Evolutionary conservation across 2,113 vertebrate genomes (phyloP), one percentile per base, ranked within the genome.

Genomic region (Charina bottae): DNA sequence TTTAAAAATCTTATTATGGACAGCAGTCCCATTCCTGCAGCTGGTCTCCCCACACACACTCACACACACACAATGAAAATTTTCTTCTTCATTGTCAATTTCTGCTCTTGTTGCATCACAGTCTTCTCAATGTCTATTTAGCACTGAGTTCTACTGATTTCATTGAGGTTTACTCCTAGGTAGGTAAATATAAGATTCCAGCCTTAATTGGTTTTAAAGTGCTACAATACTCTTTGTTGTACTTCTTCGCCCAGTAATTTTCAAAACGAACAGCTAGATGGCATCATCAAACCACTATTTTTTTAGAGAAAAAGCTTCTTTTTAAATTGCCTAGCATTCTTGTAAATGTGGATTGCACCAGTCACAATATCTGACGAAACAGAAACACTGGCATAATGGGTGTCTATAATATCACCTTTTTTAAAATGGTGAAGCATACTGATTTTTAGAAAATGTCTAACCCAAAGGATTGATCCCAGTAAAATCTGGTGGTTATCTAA

Each of bases 251-350:
- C 86, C 92, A 92, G 96, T 95, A 95, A 88, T 96, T 96, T 94
- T 96, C 92, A 94, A 95, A 96, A 93, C 87, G 96, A 97, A 89
- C 97, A 98, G 97, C 97, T 97, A 98, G 97, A 96, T 98, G 97
- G 96, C 97, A 98, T 97, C 97, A 95, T 96, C 33, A 78, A 78
- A 96, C 93, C 94, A 96, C 97, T 97, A 93, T 96, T 95, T 93
- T 93, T 97, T 97, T 96, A 96, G 58, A 88, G 49, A 88, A 90
- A 93, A 37, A 84, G 92, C 8, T 12, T 86, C 83, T 59, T 87
- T 46, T 23, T 94, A 85, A 49, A 83, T 90, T 96, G 92, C 37
- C 88, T 87, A 54, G 84, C 87, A 93, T 93, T 60, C 24, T 78
- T 72, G 0, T 92, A 78, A 26, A 15, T 89, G 91, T 93, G 89